phyloP scores from a whole-genome alignment of 2,113 vertebrate genomes.

The Muntiacus reevesi region DNA sequence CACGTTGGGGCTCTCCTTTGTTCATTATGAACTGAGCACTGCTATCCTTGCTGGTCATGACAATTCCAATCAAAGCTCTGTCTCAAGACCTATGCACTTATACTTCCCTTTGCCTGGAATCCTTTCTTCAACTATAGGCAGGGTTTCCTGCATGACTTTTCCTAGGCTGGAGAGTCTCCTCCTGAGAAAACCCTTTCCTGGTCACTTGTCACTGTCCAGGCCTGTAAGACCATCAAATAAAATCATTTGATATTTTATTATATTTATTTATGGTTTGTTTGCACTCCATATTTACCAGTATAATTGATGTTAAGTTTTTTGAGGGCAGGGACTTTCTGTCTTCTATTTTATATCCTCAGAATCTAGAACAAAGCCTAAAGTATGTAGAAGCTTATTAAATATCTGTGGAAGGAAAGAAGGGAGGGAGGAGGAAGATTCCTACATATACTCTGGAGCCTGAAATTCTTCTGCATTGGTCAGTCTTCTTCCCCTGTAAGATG shows the following conservation, averaged over 20 bases:
- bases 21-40: not conserved
- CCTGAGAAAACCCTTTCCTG: not conserved
- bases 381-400: not conserved
- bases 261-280: not conserved
- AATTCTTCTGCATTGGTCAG: not conserved
- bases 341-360: not conserved
- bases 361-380: not conserved
- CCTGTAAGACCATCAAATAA: not conserved
- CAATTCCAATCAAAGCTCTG: accelerated
- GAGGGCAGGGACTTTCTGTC: not conserved
- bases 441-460: not conserved
- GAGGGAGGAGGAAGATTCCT: not conserved
- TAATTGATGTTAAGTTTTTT: not conserved
- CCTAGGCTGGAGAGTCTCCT: not conserved
- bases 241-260: not conserved
- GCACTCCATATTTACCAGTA: not conserved
- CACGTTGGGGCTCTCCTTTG: accelerated
- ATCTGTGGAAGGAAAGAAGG: not conserved
- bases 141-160: not conserved
- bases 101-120: not conserved
- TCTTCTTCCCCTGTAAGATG: not conserved
- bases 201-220: not conserved
- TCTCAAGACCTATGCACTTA: no score
- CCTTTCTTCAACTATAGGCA: not conserved
- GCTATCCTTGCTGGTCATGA: not conserved